Base-by-base conservation (phyloP, 2,113 vertebrate genomes). In the Petaurus breviceps region DNA sequence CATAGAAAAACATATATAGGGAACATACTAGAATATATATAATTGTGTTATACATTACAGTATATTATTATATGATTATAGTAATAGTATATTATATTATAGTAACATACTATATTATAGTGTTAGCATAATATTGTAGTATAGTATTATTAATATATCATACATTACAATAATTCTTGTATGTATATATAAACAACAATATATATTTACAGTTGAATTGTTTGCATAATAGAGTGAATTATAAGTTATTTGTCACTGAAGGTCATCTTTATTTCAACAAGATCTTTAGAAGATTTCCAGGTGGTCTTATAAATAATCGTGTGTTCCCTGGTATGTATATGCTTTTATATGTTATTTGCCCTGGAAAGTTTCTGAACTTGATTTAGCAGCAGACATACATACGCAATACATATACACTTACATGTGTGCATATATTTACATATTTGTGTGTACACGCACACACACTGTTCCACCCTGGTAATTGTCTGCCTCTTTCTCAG, bases 361-460 rank as follows among this genome's bases (percentile, higher is more conserved):
- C 99, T 97, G 25, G 99, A 99, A 97, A 99, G 98, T 98, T 99
- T 99, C 98, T 99, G 99, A 98, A 99, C 99, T 99, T 99, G 98
- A 98, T 99, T 77, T 14, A 77, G 14, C 5, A 31, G 28, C 11
- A 61, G 26, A 77, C 19, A 77, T 6, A 77, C 5, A 22, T 8
- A 7, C 14, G n/a, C 5, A 77, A 22, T 22, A 2, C 14, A 77
- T 16, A 77, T 77, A 68, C 12, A 51, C 6, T 0, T 25, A 7
- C 3, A 31, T 6, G 51, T 51, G 51, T 57, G 26, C 8, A 10
- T 9, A 57, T 57, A 57, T 26, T 26, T 28, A 53, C 19, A 53
- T 99, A 53, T 3, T 28, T 57, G 26, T 57, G 1, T 57, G 26
- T 28, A 37, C 12, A 68, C 12, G 37, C 11, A 31, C 31, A 68